These are phyloP conservation scores for Glaucidium brasilianum DNA, from an alignment of 2,113 vertebrate species.

Conservation along the genomic window DNA sequence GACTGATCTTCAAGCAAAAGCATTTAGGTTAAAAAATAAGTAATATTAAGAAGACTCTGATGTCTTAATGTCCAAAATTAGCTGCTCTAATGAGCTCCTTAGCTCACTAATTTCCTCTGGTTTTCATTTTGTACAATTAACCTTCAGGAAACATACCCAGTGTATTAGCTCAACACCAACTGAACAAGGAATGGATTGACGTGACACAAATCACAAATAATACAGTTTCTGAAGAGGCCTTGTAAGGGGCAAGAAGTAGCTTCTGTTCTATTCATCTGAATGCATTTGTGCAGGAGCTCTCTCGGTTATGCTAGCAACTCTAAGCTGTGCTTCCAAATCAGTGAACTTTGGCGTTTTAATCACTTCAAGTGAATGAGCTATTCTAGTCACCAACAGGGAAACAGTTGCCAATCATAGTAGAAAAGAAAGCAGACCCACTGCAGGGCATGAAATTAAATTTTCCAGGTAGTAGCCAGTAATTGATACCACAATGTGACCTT, in stretches of 20 bases:
- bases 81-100: background rate
- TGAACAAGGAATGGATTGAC: background rate
- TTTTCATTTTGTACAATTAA: background rate
- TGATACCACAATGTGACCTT: constrained; percentile 70
- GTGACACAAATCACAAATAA: background rate
- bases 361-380: constrained; percentile 32
- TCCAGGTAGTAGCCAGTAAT: constrained; percentile 75
- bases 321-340: constrained; percentile 9
- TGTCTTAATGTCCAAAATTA: background rate
- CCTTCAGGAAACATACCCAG: background rate
- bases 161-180: background rate
- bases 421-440: constrained; percentile 71
- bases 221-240: background rate
- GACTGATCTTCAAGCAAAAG: background rate
- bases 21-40: constrained; percentile 1
- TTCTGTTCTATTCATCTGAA: background rate
- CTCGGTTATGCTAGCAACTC: background rate
- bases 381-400: constrained; percentile 54
- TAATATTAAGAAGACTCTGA: background rate
- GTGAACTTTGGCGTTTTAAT: constrained; percentile 40
- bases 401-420: constrained; percentile 59
- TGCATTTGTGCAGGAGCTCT: background rate
- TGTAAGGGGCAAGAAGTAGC: background rate
- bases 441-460: constrained; percentile 77
- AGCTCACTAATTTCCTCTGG: background rate